These are phyloP conservation scores for Taxidea taxus DNA, from an alignment of 2,113 vertebrate genomes.

Conservation along the genomic window DNA sequence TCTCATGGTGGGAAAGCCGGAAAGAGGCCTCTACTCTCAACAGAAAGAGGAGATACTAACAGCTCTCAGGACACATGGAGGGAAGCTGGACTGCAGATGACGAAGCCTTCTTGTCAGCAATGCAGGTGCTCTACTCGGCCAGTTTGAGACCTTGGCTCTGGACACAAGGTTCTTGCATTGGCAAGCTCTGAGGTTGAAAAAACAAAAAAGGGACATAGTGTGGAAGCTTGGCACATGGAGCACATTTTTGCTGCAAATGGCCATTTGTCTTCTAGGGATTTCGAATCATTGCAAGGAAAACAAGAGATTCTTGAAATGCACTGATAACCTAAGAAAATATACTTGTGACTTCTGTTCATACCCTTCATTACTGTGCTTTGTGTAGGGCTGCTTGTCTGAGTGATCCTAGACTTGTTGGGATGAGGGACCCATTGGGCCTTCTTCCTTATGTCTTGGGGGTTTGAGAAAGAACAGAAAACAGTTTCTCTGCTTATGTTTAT, in stretches of 20 bases:
- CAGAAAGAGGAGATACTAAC: conserved; percentile 97
- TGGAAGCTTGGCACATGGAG: conserved; percentile 46
- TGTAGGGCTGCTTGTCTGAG: neutral
- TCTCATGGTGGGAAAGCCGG: conserved; percentile 94
- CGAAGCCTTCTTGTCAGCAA: conserved; percentile 90
- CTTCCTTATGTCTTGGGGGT: neutral
- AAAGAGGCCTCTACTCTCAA: conserved; percentile 88
- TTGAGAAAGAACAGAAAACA: neutral
- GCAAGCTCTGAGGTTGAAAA: conserved; percentile 94
- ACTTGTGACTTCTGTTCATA: conserved; percentile 51
- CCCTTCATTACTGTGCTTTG: neutral
- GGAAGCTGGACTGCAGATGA: conserved; percentile 94
- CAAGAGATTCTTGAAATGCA: conserved; percentile 30
- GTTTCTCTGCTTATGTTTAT: neutral
- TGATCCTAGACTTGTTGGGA: neutral
- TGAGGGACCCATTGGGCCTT: neutral
- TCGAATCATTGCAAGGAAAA: conserved; percentile 30
- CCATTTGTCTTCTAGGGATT: neutral
- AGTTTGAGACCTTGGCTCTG: conserved; percentile 95
- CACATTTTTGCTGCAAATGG: conserved; percentile 5
- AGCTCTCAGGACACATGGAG: conserved; percentile 94
- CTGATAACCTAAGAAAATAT: conserved; percentile 46
- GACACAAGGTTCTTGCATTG: conserved; percentile 96
- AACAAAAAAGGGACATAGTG: conserved; percentile 84
- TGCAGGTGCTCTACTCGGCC: conserved; percentile 91